Conservation (phyloP, 1,140 invertebrate genomes). For the Carposina sasakii region DNA sequence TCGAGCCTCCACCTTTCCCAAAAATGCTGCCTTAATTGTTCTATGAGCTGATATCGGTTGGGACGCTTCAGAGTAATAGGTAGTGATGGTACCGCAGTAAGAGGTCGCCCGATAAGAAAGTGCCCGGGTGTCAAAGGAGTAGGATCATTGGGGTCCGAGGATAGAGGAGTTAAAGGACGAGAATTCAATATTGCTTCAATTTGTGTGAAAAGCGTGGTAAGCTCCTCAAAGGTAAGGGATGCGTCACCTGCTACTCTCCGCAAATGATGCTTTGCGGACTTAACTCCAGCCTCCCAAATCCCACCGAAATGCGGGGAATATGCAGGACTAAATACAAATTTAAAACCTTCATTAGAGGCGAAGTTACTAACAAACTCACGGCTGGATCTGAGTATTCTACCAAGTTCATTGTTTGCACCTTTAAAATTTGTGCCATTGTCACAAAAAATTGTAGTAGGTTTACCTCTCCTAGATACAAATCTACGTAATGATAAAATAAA, state of each 20-base stretch:
- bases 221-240: conserved; percentile 12
- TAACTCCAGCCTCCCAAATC: not conserved
- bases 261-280: not conserved
- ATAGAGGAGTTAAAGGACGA: conserved; percentile 14
- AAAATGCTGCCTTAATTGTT: not conserved
- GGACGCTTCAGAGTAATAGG: too few species aligned
- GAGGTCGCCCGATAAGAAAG: conserved; percentile 4
- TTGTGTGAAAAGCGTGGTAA: conserved; percentile 12
- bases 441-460: conserved; percentile 6
- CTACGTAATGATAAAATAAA: conserved; percentile 13
- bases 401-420: conserved; percentile 1
- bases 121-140: conserved; percentile 3
- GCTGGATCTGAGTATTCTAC: not conserved
- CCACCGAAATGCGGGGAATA: not conserved
- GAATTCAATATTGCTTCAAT: conserved; percentile 22
- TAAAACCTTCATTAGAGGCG: not conserved
- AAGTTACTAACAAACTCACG: not conserved
- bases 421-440: conserved; percentile 21
- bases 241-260: not conserved
- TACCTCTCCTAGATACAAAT: conserved; percentile 9
- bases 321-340: conserved; percentile 1
- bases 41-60: not conserved
- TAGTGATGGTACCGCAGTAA: not conserved
- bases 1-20: not conserved
- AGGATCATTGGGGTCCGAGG: not conserved